Evolutionary conservation across 2,113 vertebrate species (phyloP).

Genomic region (Equus przewalskii): DNA sequence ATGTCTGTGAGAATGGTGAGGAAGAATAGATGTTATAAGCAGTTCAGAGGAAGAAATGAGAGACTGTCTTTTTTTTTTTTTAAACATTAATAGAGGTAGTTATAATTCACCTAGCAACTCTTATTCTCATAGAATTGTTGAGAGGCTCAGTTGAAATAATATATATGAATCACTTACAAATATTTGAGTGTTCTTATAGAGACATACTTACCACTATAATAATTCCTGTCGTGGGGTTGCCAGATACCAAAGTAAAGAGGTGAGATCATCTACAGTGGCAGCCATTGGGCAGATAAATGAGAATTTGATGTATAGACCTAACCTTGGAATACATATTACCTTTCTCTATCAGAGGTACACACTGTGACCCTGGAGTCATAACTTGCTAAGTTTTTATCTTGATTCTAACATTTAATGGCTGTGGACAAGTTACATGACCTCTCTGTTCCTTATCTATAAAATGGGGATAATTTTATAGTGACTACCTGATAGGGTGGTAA

Average conservation of each 20-base stretch:
- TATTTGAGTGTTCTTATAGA: neutral
- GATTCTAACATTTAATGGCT: conserved; percentile 8
- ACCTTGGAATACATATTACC: neutral
- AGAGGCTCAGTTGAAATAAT: conserved; percentile 43
- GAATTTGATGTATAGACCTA: neutral
- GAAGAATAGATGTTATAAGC: neutral
- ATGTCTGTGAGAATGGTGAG: conserved; percentile 43
- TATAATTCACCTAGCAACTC: neutral
- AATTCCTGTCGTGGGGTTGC: neutral
- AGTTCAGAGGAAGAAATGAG: conserved; percentile 55
- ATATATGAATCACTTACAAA: neutral
- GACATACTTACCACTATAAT: neutral
- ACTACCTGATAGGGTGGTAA: conserved; percentile 27
- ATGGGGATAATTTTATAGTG: conserved; percentile 51
- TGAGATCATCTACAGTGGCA: neutral
- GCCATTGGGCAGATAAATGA: neutral
- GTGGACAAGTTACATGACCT: conserved; percentile 11
- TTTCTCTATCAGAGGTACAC: neutral
- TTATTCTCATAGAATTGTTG: conserved; percentile 41
- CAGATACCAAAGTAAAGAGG: neutral
- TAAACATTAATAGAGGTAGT: neutral
- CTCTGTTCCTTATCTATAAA: conserved; percentile 44
- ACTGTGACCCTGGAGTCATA: neutral
- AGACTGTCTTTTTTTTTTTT: conserved; percentile 27
- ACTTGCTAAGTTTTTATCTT: neutral